phyloP scores from a whole-genome alignment of 2,113 vertebrate species.

The Pterocles orientalis region DNA sequence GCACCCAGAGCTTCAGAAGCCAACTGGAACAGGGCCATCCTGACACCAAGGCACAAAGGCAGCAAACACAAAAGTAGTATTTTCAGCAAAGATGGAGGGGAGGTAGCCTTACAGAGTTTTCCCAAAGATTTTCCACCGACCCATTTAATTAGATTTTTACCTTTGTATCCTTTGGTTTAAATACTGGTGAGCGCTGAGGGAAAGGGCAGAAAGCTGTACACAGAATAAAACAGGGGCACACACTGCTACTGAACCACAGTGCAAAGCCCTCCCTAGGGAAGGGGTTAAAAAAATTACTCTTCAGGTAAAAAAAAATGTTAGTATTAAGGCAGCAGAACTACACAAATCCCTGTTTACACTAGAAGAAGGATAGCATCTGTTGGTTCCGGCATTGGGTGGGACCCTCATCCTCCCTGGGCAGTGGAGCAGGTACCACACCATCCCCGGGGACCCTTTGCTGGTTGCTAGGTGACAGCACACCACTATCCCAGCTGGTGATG shows the following conservation, averaged over 20 bases:
- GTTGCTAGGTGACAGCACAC: conserved; percentile 62
- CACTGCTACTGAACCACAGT: not conserved
- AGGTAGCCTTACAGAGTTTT: not conserved
- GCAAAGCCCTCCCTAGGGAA: not conserved
- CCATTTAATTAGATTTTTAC: not conserved
- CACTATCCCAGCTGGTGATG: conserved; percentile 41
- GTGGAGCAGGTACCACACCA: not conserved
- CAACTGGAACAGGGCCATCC: not conserved
- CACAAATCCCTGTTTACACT: not conserved
- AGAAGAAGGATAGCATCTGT: not conserved
- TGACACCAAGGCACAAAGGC: not conserved
- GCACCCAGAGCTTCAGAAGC: not conserved
- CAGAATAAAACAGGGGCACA: not conserved
- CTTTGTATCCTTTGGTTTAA: not conserved
- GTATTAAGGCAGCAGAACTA: not conserved
- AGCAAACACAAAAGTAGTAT: not conserved
- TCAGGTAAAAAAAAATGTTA: not conserved
- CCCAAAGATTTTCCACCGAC: not conserved
- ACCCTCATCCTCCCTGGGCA: not conserved
- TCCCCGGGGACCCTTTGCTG: not conserved
- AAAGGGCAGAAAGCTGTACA: not conserved
- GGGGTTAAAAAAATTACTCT: not conserved
- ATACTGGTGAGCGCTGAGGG: not conserved
- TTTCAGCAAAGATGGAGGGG: not conserved
- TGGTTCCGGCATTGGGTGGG: not conserved